phyloP scores from a whole-genome alignment of 2,888 invertebrate genomes.

The Acronicta psi region DNA sequence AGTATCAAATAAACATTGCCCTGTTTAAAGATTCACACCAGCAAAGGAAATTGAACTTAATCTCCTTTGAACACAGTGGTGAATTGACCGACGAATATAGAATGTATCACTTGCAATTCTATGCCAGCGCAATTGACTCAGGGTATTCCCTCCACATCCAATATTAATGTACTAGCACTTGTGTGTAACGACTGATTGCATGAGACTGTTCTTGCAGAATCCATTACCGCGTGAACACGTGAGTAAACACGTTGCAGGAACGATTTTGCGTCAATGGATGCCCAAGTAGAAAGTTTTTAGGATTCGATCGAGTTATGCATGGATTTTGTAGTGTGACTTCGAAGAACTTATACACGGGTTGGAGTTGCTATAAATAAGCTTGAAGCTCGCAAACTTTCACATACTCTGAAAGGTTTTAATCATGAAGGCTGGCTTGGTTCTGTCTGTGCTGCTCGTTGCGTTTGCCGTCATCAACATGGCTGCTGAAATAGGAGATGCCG shows the following conservation, averaged over 20 bases:
- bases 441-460: constrained; percentile 59
- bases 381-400: constrained; percentile 54
- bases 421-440: constrained; percentile 69
- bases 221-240: constrained; percentile 36
- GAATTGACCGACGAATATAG: constrained; percentile 34
- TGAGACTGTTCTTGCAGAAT: constrained; percentile 21
- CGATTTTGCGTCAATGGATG: constrained; percentile 56
- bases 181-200: constrained; percentile 37
- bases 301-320: constrained; percentile 33
- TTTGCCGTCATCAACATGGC: constrained; percentile 45
- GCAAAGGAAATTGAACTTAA: constrained; percentile 43
- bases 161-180: constrained; percentile 66
- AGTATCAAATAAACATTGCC: constrained; percentile 41
- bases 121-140: constrained; percentile 74
- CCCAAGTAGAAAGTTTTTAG: constrained; percentile 20
- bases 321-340: constrained; percentile 41
- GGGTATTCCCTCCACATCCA: constrained; percentile 76
- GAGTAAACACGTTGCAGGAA: constrained; percentile 17
- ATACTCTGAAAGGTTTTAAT: constrained; percentile 59
- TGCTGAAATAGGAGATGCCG: constrained; percentile 25
- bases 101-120: constrained; percentile 73
- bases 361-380: constrained; percentile 69
- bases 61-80: constrained; percentile 31
- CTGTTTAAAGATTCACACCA: constrained; percentile 33
- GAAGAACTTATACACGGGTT: constrained; percentile 50